Percentiles rank a stretch among this genome's conserved stretches.
phyloP scores from a whole-genome alignment of 2,113 vertebrate genomes.

The Emydocephalus ijimae region DNA sequence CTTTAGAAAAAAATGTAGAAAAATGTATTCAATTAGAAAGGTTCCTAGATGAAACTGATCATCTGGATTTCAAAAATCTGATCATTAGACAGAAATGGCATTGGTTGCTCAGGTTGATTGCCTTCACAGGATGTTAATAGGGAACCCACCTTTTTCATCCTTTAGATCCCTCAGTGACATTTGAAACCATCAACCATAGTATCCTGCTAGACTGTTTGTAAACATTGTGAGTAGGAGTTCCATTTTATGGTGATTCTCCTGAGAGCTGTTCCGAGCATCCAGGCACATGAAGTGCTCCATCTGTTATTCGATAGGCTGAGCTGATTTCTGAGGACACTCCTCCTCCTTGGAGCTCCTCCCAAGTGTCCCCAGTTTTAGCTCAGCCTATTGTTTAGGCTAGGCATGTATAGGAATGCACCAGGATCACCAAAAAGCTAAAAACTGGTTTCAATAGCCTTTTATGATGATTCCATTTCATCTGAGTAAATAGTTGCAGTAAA shows the following conservation, averaged over 20 bases:
- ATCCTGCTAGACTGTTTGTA: background rate
- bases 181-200: background rate
- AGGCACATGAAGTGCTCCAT: too few relatives aligned
- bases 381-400: too few relatives aligned
- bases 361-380: too few relatives aligned
- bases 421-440: too few relatives aligned
- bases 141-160: background rate
- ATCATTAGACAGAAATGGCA: background rate
- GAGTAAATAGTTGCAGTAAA: background rate
- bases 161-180: background rate
- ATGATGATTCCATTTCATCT: background rate
- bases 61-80: background rate
- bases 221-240: background rate
- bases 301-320: too few relatives aligned
- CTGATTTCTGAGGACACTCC: too few relatives aligned
- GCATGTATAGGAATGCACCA: too few relatives aligned
- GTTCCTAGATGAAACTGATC: background rate
- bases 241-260: background rate
- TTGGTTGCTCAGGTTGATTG: background rate
- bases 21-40: background rate
- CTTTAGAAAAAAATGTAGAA: background rate
- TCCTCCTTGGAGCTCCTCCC: too few relatives aligned
- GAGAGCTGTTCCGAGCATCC: too few relatives aligned
- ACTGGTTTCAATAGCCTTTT: background rate
- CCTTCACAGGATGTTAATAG: background rate